These are phyloP conservation scores for Meloidogyne chitwoodi DNA, from an alignment of 1,140 invertebrate genomes.

Conservation along the genomic window DNA sequence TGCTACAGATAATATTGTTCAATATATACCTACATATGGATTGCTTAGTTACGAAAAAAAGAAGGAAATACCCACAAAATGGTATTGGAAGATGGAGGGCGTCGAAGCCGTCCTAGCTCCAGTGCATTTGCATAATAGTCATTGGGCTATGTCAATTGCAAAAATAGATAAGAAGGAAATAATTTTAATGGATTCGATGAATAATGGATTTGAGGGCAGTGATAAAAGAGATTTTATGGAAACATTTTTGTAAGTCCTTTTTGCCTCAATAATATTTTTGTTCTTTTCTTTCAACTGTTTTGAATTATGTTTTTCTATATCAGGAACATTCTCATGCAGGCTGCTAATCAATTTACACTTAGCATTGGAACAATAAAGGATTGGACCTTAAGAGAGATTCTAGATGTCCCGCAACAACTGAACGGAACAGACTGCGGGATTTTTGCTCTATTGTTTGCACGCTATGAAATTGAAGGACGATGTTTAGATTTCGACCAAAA, in stretches of 20 bases:
- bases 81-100: constrained; percentile 7
- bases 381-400: constrained; percentile 4
- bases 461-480: not conserved
- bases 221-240: constrained; percentile 1
- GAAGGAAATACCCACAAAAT: not conserved
- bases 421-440: constrained; percentile 12
- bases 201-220: not conserved
- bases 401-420: constrained; percentile 13
- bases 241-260: constrained; percentile 6
- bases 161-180: not conserved
- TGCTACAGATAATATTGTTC: not conserved
- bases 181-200: constrained; percentile 21
- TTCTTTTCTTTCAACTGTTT: not conserved
- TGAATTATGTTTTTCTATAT: not conserved
- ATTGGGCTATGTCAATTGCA: constrained; percentile 16
- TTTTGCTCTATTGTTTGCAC: constrained; percentile 6
- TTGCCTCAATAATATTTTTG: not conserved
- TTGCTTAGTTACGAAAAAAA: not conserved
- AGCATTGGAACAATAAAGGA: not conserved
- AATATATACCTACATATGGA: constrained; percentile 9
- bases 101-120: constrained; percentile 7
- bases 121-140: constrained; percentile 11
- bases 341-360: not conserved
- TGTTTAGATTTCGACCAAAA: not conserved
- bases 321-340: not conserved